Base-by-base conservation (phyloP, 2,113 vertebrate species). In the Atractosteus spatula region DNA sequence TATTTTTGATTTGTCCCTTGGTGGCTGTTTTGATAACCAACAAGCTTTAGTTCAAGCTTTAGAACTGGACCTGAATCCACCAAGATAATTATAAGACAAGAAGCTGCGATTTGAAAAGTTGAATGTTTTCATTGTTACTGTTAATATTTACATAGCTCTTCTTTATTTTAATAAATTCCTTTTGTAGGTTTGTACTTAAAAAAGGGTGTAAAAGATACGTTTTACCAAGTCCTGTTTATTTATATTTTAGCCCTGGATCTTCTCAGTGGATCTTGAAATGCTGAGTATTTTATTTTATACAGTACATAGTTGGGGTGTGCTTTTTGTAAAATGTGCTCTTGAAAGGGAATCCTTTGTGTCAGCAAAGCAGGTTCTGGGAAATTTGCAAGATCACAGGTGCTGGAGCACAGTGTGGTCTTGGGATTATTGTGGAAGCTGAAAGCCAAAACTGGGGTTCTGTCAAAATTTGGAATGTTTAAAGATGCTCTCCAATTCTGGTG, bases 1-100 rank as follows among this genome's bases (percentile, higher is more conserved):
- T 41, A 57, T 44, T 66, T 29, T 7, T 8, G 51, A 56, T 66
- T 54, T 66, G 63, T n/a, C 29, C 71, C 62, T 43, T 66, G 56
- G 56, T 42, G 44, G 4, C 54, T 51, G 7, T 12, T 66, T 56
- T 56, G 42, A 72, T n/a, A n/a, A n/a, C n/a, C n/a, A n/a, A n/a
- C n/a, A n/a, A n/a, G n/a, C n/a, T n/a, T n/a, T n/a, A n/a, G n/a
- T n/a, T n/a, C 43, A 63, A 63, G 59, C 51, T 62, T 66, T 65
- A 10, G 41, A 29, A 42, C 41, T 54, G 71, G 55, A 17, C 51
- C 64, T 16, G 64, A 56, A 62, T 62, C 17, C 29, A 29, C 29
- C 29, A 29, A 29, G 29, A 29, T 29, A 29, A 29, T 29, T 29
- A 66, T 41, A 0, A 51, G 47, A n/a, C 64, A 66, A 29, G 64